Percentiles rank a stretch among this genome's conserved stretches.
phyloP scores from a whole-genome alignment of 2,113 vertebrate genomes.

The Toxotes jaculatrix region DNA sequence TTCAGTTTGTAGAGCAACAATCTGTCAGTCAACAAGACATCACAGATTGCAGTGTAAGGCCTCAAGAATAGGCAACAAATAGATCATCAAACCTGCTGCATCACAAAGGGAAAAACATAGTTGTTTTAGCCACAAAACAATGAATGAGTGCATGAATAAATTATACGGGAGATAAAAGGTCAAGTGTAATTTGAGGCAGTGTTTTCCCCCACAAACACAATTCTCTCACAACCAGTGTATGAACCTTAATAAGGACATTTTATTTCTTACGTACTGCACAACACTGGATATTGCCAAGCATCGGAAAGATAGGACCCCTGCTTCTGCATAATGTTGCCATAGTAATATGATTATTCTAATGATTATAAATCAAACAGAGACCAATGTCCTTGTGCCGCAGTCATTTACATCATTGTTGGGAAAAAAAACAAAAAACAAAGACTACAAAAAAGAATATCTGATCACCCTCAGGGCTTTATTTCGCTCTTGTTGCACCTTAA shows the following conservation, averaged over 20 bases:
- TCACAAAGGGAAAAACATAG: conserved; percentile 7
- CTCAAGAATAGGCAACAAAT: conserved; percentile 40
- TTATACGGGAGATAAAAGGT: conserved; percentile 52
- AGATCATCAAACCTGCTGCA: conserved; percentile 38
- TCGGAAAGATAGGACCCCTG: conserved; percentile 50
- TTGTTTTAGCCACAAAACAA: conserved; percentile 33
- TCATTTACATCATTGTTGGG: conserved; percentile 40
- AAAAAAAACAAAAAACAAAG: background rate
- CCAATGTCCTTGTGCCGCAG: conserved; percentile 56
- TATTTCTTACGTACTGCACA: conserved; percentile 50
- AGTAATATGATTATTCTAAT: conserved; percentile 72
- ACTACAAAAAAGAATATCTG: conserved; percentile 22
- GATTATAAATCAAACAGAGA: conserved; percentile 63
- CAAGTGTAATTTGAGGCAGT: conserved; percentile 46
- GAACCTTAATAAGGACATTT: conserved; percentile 36
- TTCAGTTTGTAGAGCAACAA: conserved; percentile 29
- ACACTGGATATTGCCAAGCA: conserved; percentile 58
- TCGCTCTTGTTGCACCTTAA: background rate
- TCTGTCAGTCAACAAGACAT: conserved; percentile 44
- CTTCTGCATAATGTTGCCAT: conserved; percentile 61
- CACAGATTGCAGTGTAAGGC: conserved; percentile 31
- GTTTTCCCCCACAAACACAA: conserved; percentile 38
- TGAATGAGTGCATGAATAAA: conserved; percentile 36
- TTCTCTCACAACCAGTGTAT: conserved; percentile 29
- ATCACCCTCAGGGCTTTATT: conserved; percentile 7